phyloP scores from a whole-genome alignment of 2,113 vertebrate genomes.

The Gambusia affinis region DNA sequence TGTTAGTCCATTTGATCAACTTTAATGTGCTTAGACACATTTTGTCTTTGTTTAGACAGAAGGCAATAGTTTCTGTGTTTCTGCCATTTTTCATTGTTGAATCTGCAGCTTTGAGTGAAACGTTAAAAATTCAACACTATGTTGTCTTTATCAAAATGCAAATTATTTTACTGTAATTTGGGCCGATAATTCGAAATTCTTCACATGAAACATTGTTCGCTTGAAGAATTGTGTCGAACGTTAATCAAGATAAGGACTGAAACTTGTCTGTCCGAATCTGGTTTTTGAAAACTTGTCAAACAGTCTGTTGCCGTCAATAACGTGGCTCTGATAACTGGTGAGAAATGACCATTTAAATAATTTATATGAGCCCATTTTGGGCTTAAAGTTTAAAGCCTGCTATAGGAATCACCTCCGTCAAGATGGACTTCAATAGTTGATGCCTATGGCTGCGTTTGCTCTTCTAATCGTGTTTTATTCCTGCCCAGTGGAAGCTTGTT shows the following conservation, averaged over 20 bases:
- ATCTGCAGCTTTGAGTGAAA: neutral
- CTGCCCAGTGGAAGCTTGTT: neutral
- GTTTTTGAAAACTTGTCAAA: neutral
- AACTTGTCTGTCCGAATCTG: neutral
- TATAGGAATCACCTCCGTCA: neutral
- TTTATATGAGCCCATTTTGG: neutral
- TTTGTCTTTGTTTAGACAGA: neutral
- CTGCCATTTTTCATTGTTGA: neutral
- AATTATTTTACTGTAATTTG: neutral
- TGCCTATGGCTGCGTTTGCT: neutral
- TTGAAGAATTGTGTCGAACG: neutral
- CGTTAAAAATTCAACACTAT: neutral
- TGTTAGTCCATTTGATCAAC: neutral
- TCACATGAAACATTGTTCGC: neutral
- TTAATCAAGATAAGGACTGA: neutral
- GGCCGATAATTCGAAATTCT: accelerated
- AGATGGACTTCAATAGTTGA: neutral
- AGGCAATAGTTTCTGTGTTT: neutral
- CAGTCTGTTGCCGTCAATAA: neutral
- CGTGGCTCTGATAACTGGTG: neutral
- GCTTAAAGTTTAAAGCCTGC: neutral
- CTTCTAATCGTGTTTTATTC: neutral
- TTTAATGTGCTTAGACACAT: neutral
- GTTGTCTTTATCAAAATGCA: neutral
- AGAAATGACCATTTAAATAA: neutral